Evolutionary conservation across 1,140 invertebrate species (phyloP).

Genomic region (Heliconius hewitsoni): DNA sequence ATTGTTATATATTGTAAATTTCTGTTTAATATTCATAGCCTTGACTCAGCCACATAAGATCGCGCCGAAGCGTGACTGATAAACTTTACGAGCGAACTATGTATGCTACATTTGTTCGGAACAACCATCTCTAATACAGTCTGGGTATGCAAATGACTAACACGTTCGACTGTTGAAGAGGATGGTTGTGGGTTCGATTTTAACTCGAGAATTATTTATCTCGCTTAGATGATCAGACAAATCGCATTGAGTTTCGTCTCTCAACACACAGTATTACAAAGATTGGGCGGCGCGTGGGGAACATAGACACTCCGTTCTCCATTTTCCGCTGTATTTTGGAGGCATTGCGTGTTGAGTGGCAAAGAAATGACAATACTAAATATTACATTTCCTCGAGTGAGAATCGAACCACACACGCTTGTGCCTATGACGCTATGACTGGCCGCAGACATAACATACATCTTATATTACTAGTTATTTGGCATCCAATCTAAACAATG

Average conservation of each 20-base stretch:
- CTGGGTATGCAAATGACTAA: slow-evolving; percentile 1
- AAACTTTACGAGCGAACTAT: slow-evolving; percentile 17
- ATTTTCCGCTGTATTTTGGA: neutral
- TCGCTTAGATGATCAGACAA: neutral
- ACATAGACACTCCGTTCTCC: neutral
- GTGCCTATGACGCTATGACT: too few relatives aligned
- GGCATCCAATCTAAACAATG: neutral
- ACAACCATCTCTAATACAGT: neutral
- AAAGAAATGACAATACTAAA: too few relatives aligned
- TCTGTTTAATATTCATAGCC: slow-evolving; percentile 13
- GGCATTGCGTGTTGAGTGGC: too few relatives aligned
- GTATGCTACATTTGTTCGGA: slow-evolving; percentile 10
- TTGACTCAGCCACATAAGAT: slow-evolving; percentile 17
- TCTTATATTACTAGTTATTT: neutral
- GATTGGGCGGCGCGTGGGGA: neutral
- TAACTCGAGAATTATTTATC: neutral
- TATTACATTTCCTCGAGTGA: too few relatives aligned
- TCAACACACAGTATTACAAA: neutral
- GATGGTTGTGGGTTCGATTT: neutral
- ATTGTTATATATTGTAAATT: neutral
- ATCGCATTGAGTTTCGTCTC: neutral
- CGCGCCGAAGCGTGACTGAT: slow-evolving; percentile 26
- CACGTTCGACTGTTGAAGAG: neutral
- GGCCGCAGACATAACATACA: too few relatives aligned
- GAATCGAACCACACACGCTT: too few relatives aligned